Evolutionary conservation across 2,888 invertebrate species (phyloP).

Genomic region (Cristatella mucedo): DNA sequence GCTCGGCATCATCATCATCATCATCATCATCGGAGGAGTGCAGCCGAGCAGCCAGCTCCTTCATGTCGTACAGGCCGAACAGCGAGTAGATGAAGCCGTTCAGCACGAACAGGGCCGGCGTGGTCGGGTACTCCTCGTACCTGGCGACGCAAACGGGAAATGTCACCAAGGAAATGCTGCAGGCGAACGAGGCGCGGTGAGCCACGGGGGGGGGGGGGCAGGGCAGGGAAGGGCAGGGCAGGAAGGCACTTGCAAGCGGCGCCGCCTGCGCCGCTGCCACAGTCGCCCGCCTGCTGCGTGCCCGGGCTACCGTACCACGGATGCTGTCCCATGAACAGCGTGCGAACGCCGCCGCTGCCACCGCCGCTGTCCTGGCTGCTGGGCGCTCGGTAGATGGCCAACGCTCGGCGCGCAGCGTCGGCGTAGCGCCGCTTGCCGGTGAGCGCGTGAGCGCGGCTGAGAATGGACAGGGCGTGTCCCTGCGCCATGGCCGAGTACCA

Average conservation of each 20-base stretch:
- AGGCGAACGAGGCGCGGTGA: constrained; percentile 21
- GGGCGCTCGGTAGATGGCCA: constrained; percentile 65
- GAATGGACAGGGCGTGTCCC: constrained; percentile 79
- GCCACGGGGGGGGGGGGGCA: no score
- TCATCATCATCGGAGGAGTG: constrained; percentile 51
- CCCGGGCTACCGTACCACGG: no score
- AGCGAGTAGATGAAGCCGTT: constrained; percentile 97
- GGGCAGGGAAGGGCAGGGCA: no score
- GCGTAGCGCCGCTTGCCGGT: constrained; percentile 57
- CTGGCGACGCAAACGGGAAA: no score
- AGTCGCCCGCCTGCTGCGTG: no score
- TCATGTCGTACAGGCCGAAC: constrained; percentile 85
- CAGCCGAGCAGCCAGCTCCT: constrained; percentile 53
- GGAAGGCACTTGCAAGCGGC: no score
- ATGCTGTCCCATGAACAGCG: constrained; percentile 59
- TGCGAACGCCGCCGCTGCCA: constrained; percentile 25
- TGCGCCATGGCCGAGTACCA: constrained; percentile 90
- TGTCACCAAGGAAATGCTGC: constrained; percentile 35
- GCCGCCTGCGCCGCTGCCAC: no score
- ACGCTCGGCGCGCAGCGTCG: constrained; percentile 61
- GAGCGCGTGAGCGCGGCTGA: constrained; percentile 66
- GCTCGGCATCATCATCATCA: neutral
- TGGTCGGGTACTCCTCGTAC: constrained; percentile 98
- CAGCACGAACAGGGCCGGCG: constrained; percentile 72
- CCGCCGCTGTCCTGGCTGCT: no score